phyloP scores from a whole-genome alignment of 2,797 vertebrate species.

The Argya squamiceps region DNA sequence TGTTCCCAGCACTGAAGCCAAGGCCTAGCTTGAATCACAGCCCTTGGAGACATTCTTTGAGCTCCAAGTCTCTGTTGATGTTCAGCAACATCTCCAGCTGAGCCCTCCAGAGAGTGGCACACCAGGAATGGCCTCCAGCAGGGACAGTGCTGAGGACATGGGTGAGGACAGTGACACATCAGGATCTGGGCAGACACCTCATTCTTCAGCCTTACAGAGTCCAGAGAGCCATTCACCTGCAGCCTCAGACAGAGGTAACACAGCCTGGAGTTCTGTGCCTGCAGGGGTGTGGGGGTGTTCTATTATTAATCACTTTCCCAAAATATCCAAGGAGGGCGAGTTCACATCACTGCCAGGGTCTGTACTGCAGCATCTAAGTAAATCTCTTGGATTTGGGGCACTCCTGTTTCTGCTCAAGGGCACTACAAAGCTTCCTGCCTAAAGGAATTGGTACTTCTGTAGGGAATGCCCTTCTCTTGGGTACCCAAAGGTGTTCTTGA shows the following conservation, averaged over 20 bases:
- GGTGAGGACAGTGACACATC: rapidly evolving
- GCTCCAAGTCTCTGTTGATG: background rate
- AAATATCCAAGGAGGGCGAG: background rate
- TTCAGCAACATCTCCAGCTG: background rate
- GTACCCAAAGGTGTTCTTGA: background rate
- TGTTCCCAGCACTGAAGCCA: background rate
- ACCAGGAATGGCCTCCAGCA: rapidly evolving
- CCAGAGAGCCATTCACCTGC: background rate
- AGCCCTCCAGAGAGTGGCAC: background rate
- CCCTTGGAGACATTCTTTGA: background rate
- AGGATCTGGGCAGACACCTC: background rate
- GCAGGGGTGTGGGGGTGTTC: background rate
- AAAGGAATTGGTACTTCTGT: background rate
- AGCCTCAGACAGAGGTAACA: background rate
- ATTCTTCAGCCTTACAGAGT: background rate
- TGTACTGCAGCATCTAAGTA: background rate
- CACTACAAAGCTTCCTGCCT: background rate
- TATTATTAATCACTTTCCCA: background rate
- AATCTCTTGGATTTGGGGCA: background rate
- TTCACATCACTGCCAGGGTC: background rate
- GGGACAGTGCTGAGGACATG: rapidly evolving
- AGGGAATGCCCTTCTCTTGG: background rate
- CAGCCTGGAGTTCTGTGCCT: background rate
- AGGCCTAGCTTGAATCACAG: background rate
- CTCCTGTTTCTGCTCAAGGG: background rate